Evolutionary conservation across 2,797 vertebrate genomes (phyloP).

Genomic region (Naso thynnoides): DNA sequence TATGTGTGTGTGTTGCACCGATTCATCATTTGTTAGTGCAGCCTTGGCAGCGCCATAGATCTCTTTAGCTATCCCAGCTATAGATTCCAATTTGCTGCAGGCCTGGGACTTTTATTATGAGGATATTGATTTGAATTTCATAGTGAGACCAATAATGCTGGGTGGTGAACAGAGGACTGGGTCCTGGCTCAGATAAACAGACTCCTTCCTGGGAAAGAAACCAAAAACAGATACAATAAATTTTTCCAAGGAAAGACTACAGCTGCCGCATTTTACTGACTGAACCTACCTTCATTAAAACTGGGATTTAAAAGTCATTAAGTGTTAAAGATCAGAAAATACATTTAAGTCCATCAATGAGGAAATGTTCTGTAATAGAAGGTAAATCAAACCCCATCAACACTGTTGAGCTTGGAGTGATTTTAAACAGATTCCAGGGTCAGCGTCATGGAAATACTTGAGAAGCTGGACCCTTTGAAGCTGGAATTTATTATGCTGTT

Average conservation of each 20-base stretch:
- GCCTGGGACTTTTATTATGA: conserved; percentile 70
- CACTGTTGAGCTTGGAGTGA: not conserved
- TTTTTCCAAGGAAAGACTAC: conserved; percentile 34
- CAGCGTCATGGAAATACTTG: not conserved
- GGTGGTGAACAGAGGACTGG: conserved; percentile 57
- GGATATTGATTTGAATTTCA: conserved; percentile 80
- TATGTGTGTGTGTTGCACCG: conserved; percentile 39
- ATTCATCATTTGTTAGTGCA: conserved; percentile 72
- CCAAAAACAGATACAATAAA: conserved; percentile 52
- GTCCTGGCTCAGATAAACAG: conserved; percentile 55
- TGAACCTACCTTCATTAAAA: not conserved
- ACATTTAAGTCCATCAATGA: not conserved
- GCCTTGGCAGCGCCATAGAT: conserved; percentile 53
- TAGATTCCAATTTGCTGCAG: conserved; percentile 74
- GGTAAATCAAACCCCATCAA: not conserved
- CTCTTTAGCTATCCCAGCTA: conserved; percentile 57
- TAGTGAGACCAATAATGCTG: conserved; percentile 55
- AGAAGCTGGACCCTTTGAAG: not conserved
- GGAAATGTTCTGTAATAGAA: not conserved
- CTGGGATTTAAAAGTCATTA: not conserved
- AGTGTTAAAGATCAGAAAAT: conserved; percentile 9
- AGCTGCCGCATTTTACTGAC: conserved; percentile 49
- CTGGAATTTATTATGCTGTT: conserved; percentile 1
- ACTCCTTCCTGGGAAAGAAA: conserved; percentile 45
- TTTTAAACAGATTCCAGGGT: not conserved